Evolutionary conservation across 2,888 invertebrate genomes (phyloP).

Genomic region (Idaea biselata): DNA sequence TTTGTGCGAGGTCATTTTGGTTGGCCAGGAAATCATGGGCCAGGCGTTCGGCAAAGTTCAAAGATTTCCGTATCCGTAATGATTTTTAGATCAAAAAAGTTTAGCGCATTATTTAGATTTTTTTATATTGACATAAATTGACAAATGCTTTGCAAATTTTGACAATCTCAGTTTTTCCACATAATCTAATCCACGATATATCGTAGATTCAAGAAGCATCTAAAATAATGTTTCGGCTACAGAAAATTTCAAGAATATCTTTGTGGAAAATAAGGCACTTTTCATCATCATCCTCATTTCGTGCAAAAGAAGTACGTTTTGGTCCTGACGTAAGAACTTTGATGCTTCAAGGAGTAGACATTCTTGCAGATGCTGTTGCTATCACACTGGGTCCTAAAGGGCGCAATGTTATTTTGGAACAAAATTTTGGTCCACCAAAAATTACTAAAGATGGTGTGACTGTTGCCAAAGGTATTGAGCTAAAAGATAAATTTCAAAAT

Average conservation of each 20-base stretch:
- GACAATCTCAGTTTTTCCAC: too few species aligned
- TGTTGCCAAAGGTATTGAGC: conserved; percentile 97
- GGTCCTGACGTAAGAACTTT: conserved; percentile 96
- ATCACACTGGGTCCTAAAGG: conserved; percentile 99
- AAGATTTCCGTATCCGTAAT: background rate
- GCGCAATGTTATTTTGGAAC: conserved; percentile 98
- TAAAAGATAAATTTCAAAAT: conserved; percentile 99
- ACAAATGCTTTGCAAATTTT: too few species aligned
- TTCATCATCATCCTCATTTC: conserved; percentile 44
- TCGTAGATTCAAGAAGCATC: background rate
- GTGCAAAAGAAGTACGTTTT: conserved; percentile 97
- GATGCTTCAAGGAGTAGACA: conserved; percentile 98
- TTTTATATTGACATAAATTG: too few species aligned
- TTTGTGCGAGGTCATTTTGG: too few species aligned
- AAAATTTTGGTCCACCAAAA: conserved; percentile 98
- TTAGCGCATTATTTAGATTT: background rate
- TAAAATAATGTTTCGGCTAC: conserved; percentile 45
- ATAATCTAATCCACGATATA: background rate
- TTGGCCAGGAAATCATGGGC: too few species aligned
- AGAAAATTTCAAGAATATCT: conserved; percentile 22
- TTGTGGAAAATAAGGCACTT: conserved; percentile 26
- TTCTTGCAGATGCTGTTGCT: conserved; percentile 98
- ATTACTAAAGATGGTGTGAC: conserved; percentile 99
- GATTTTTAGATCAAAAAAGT: background rate
- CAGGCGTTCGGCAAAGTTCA: too few species aligned